Evolutionary conservation across 2,888 invertebrate species (phyloP), one percentile per base, ranked within the genome.

Genomic region (Escarpia spicata): DNA sequence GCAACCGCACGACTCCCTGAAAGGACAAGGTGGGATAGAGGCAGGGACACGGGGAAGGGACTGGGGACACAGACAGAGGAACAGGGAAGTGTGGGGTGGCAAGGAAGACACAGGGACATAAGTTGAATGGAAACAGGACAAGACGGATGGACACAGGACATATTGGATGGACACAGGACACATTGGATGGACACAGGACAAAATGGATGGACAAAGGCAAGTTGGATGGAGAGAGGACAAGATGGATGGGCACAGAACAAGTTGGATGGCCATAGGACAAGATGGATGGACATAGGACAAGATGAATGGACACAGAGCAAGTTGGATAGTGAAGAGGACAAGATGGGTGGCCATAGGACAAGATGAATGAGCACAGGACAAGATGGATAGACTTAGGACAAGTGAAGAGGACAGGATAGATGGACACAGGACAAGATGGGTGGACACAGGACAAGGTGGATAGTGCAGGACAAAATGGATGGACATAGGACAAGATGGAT

Each of bases 1-100:
- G 98, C 92, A 99, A 98, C 94, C 99, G 97, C 92, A 99, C 97
- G 89, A 99, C 98, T 93, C 99, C 99, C 98, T 99, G 94, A 15
- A 92, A 92, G 60, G 75, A 75, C 19, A 9, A 43, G n/a, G 52
- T 9, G 52, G 52, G 52, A 52, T 52, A 52, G 52, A 52, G 52
- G 52, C 9, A 0, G 52, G 52, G 52, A 52, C 37, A 37, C 37
- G 37, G 37, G 8, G 45, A 45, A 9, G 45, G 45, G 45, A 45
- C 45, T 10, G 45, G 45, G 10, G 6, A 45, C 45, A 45, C 45
- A 45, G 10, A 45, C 37, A 10, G 45, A 9, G 45, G 10, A 45
- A 10, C 6, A 10, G 45, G 0, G 45, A 45, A 45, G 10, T 9
- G 8, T 45, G 45, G 45, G 45, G 10, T 10, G 37, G 37, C 37